These are phyloP conservation scores for Leptatherina wallacei DNA, from an alignment of 2,797 vertebrate genomes.

Conservation along the genomic window DNA sequence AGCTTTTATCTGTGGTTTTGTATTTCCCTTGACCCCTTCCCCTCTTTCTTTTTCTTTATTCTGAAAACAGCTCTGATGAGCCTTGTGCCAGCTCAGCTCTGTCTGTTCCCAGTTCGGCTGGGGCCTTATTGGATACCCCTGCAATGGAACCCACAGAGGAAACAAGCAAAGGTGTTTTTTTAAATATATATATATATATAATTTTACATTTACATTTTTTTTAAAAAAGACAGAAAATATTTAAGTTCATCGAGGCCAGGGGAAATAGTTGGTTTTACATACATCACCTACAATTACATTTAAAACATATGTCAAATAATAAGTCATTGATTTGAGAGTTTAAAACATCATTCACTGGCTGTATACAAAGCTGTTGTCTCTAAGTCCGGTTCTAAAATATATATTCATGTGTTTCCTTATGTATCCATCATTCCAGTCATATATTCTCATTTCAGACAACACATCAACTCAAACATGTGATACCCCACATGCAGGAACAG, in stretches of 20 bases:
- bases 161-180: constrained; percentile 66
- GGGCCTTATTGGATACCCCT: constrained; percentile 49
- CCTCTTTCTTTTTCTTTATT: neutral
- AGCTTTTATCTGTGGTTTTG: neutral
- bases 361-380: neutral
- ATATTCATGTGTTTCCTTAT: neutral
- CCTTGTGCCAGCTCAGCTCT: constrained; percentile 43
- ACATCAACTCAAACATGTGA: constrained; percentile 48
- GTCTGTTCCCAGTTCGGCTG: constrained; percentile 65
- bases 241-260: neutral
- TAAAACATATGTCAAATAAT: neutral
- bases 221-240: neutral
- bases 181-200: neutral
- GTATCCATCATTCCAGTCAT: neutral
- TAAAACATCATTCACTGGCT: neutral
- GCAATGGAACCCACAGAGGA: constrained; percentile 60
- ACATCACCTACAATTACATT: neutral
- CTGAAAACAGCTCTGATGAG: constrained; percentile 68
- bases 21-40: neutral
- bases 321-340: neutral
- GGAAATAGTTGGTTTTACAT: neutral
- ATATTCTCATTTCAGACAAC: constrained; percentile 39
- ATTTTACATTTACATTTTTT: neutral
- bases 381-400: neutral
- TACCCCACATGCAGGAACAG: constrained; percentile 20